Evolutionary conservation across 1,140 invertebrate genomes (phyloP), one percentile per base, ranked within the genome.

Genomic region (Dufourea novaeangliae): DNA sequence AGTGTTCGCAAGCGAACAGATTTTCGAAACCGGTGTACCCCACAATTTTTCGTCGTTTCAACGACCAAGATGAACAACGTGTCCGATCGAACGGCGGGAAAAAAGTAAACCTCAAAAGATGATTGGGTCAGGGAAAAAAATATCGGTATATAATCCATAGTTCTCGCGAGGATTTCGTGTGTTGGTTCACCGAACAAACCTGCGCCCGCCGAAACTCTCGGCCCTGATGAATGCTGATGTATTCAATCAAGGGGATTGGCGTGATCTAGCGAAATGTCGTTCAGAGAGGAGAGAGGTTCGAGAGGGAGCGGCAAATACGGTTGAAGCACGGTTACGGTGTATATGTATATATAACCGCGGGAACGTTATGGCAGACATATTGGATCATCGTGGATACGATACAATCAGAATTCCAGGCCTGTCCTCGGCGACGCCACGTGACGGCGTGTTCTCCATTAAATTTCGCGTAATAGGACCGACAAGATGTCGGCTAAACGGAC

Each of bases 351-450:
- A n/a, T n/a, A 1, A 1, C 7, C 11, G 4, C 10, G 10, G n/a
- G 66, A 83, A 68, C 82, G 78, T 84, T 86, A 86, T 84, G 78
- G 69, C 78, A 57, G 84, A 86, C 88, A 87, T 88, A 89, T 89
- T 90, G 86, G 87, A 90, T 90, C 85, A 88, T 89, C 82, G 86
- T 83, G 82, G 86, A 82, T 89, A 88, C 80, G 84, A 87, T 90
- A 89, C 86, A 89, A 88, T 91, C 87, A 89, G 85, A 89, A 90
- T 89, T 89, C 84, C 82, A 66, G 32, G 69, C 77, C 64, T 64
- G 87, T 87, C 70, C 62, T 68, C 66, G 79, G 46, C 59, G 59
- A 54, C 59, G 64, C 79, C 84, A 78, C 83, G 78, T 88, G 80
- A 83, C 78, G 72, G 56, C 74, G 81, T 76, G 69, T 81, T 88